phyloP scores from a whole-genome alignment of 2,113 vertebrate genomes.

The Hepsetus odoe region DNA sequence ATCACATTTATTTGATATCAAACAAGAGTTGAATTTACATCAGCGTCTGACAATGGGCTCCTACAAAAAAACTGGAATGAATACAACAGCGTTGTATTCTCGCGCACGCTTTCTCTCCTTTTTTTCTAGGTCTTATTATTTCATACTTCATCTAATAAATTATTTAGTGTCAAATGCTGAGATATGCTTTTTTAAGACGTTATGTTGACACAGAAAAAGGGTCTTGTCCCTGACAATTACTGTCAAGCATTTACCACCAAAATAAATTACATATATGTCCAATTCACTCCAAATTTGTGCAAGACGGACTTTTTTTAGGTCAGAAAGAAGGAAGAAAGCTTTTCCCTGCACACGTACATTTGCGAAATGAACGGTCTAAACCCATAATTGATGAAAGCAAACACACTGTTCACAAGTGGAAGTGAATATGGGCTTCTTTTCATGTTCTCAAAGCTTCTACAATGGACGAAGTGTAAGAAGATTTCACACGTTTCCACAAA shows the following conservation, averaged over 20 bases:
- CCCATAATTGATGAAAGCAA: conserved; percentile 72
- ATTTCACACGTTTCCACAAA: conserved; percentile 80
- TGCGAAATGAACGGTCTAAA: conserved; percentile 60
- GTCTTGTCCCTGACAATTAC: conserved; percentile 63
- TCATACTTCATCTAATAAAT: conserved; percentile 72
- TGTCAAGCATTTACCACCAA: conserved; percentile 77
- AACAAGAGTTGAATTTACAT: conserved; percentile 99
- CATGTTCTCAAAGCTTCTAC: conserved; percentile 84
- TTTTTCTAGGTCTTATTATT: conserved; percentile 29
- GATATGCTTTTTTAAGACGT: conserved; percentile 78
- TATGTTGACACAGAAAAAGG: conserved; percentile 78
- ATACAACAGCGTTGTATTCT: conserved; percentile 73
- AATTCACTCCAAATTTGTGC: conserved; percentile 74
- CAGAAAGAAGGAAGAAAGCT: conserved; percentile 44
- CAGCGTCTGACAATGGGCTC: conserved; percentile 95
- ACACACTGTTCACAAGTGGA: conserved; percentile 80
- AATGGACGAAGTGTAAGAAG: conserved; percentile 87
- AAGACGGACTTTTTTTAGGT: conserved; percentile 63
- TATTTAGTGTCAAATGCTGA: conserved; percentile 89
- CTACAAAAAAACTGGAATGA: conserved; percentile 81
- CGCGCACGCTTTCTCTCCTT: conserved; percentile 57
- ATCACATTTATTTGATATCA: conserved; percentile 99
- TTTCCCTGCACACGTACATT: conserved; percentile 34
- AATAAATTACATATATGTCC: conserved; percentile 80
- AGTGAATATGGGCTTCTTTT: conserved; percentile 78